Evolutionary conservation across 2,113 vertebrate species (phyloP), one percentile per base, ranked within the genome.

Genomic region (Odocoileus hemionus): DNA sequence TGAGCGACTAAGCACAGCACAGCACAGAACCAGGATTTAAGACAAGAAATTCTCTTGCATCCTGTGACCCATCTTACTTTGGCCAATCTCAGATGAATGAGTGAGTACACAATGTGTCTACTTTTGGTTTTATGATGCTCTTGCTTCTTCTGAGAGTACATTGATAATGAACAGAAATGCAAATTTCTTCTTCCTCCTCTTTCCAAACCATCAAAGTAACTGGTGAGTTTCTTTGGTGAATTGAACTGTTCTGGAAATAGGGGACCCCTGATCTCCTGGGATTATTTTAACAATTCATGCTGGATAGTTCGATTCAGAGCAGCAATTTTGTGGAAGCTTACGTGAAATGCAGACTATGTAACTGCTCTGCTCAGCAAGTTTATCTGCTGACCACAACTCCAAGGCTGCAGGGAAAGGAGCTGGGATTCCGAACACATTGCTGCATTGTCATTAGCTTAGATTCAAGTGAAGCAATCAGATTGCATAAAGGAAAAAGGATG

Each of bases 131-230:
- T n/a, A 43, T 33, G 64, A 76, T 45, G 14, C 10, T 45, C 17
- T 70, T 50, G 11, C 19, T 92, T 92, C 33, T 94, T 85, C 47
- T 30, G 47, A 0, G 0, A 26, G 5, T 84, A 84, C 80, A 95
- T 45, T 33, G 60, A 58, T 54, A 60, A 80, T 50, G 17, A 80
- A 36, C 5, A 55, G 55, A 87, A 97, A 80, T 28, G 74, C 55
- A 88, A 92, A 91, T 85, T 33, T 25, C 47, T 67, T 82, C 30
- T 33, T 94, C 80, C 64, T 82, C 16, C 39, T 15, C 50, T 84
- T 87, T 33, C 36, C 19, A 94, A 95, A 58, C 26, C 80, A 95
- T 94, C 93, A 80, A 74, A 84, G 39, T 95, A 54, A 79, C 87
- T 83, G 43, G 10, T 92, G 39, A 61, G 19, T 92, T 85, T 89